Evolutionary conservation across 2,888 invertebrate species (phyloP).

Genomic region (Nemurella pictetii): DNA sequence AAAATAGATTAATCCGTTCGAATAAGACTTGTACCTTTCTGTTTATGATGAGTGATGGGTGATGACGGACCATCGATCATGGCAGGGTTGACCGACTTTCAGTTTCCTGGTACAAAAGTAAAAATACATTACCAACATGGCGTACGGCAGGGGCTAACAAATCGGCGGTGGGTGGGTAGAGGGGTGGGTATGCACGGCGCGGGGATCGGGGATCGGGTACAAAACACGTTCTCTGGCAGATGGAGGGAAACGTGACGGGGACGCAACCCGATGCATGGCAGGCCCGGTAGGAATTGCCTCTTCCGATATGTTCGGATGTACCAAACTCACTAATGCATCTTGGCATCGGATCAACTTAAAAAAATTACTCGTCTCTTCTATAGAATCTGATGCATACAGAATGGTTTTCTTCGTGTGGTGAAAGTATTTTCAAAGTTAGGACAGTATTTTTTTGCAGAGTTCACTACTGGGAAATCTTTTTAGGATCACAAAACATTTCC

Average conservation of each 20-base stretch:
- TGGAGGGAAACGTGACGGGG: no score
- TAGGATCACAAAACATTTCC: conserved; percentile 31
- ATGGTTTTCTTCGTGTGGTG: not conserved
- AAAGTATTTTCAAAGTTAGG: conserved; percentile 17
- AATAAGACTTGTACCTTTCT: not conserved
- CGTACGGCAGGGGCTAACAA: not conserved
- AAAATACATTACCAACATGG: not conserved
- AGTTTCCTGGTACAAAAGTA: not conserved
- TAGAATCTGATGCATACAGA: conserved; percentile 11
- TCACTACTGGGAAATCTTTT: conserved; percentile 33
- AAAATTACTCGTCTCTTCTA: not conserved
- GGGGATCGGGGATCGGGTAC: no score
- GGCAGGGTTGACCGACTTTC: not conserved
- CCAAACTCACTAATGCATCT: not conserved
- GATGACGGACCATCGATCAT: not conserved
- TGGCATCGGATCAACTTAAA: not conserved
- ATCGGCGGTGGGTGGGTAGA: not conserved
- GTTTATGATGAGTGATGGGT: not conserved
- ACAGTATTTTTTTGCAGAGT: conserved; percentile 20
- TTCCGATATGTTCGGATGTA: not conserved
- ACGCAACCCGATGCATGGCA: no score
- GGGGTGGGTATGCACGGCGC: no score
- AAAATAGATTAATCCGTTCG: not conserved
- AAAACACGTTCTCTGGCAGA: no score
- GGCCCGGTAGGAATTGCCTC: not conserved